Conservation (phyloP, 2,113 vertebrate genomes). For the Gadus macrocephalus region DNA sequence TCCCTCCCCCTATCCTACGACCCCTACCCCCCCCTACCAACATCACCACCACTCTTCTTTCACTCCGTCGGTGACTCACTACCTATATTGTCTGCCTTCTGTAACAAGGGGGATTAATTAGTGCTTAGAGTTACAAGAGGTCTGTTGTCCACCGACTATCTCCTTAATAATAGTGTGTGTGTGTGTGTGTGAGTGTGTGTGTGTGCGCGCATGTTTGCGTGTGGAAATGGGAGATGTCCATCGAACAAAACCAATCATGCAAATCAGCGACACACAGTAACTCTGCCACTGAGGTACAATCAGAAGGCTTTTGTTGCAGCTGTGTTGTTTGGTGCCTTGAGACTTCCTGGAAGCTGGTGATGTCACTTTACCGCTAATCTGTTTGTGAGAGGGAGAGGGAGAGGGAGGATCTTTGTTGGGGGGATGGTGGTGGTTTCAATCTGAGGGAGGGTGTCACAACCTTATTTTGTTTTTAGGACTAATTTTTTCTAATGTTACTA, state of each 20-base stretch:
- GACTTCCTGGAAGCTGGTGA: no score
- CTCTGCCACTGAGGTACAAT: no score
- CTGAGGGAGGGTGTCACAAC: background rate
- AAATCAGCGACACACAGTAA: background rate
- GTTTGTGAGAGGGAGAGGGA: no score
- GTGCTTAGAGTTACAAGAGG: slow-evolving; percentile 46
- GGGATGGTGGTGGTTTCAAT: no score
- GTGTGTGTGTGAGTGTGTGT: background rate
- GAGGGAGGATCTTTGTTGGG: no score
- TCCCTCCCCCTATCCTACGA: slow-evolving; percentile 35
- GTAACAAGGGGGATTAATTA: slow-evolving; percentile 66
- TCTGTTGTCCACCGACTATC: slow-evolving; percentile 58
- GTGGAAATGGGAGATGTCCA: background rate
- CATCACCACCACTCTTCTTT: slow-evolving; percentile 31
- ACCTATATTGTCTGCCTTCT: slow-evolving; percentile 72
- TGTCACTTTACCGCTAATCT: no score
- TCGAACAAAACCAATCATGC: background rate
- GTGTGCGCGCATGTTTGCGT: background rate
- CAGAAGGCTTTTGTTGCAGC: no score
- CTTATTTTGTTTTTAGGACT: no score
- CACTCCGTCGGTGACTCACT: slow-evolving; percentile 67
- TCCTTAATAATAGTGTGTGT: slow-evolving; percentile 45
- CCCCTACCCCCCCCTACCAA: slow-evolving; percentile 13
- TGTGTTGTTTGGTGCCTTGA: no score
- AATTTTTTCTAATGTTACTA: no score